phyloP scores from a whole-genome alignment of 2,888 invertebrate species.

The Rutpela maculata region DNA sequence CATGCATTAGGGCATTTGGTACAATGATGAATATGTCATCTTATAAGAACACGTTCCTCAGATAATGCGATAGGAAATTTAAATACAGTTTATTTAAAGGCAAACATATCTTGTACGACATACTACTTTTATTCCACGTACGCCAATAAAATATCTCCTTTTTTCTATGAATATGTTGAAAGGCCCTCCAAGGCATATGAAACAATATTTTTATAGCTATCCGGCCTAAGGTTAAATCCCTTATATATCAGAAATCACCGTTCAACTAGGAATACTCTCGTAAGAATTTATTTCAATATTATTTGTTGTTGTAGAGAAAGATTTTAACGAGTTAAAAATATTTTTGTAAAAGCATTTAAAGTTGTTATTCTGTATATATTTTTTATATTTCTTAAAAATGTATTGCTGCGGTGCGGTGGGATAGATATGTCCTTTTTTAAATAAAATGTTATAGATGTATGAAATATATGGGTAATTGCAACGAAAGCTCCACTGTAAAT shows the following conservation, averaged over 20 bases:
- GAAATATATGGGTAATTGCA: too few species aligned
- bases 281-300: neutral
- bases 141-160: slow-evolving; percentile 17
- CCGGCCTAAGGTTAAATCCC: neutral
- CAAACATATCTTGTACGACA: slow-evolving; percentile 2
- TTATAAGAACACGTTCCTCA: neutral
- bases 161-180: slow-evolving; percentile 7
- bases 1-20: neutral
- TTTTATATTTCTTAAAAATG: too few species aligned
- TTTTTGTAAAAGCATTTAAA: too few species aligned
- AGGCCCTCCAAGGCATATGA: neutral
- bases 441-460: too few species aligned
- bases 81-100: neutral
- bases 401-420: too few species aligned
- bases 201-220: neutral
- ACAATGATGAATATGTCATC: too few species aligned
- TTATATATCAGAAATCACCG: neutral
- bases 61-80: neutral
- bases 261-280: neutral
- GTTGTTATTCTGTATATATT: too few species aligned
- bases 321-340: too few species aligned
- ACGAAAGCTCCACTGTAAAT: too few species aligned
- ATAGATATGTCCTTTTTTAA: too few species aligned
- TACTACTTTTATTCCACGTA: slow-evolving; percentile 28
- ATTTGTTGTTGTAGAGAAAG: neutral